Conservation (phyloP, 2,888 invertebrate species). For the Tinea semifulvella region DNA sequence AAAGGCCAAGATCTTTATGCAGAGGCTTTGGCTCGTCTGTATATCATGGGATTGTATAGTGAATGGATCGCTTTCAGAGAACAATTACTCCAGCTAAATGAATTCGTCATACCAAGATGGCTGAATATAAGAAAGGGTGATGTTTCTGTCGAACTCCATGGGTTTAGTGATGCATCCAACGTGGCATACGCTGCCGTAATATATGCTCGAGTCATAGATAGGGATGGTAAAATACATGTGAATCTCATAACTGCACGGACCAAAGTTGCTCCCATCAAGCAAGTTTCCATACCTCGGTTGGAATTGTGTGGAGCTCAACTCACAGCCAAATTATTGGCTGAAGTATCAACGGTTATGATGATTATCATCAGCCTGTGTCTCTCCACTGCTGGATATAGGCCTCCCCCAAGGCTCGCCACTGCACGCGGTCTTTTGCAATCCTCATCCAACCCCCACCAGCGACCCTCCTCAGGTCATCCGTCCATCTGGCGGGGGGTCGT, state of each 20-base stretch:
- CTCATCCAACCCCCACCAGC: no score
- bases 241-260: constrained; percentile 21
- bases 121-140: not conserved
- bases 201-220: constrained; percentile 17
- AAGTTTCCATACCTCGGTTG: constrained; percentile 21
- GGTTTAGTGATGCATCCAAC: constrained; percentile 21
- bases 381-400: no score
- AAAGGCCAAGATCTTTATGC: constrained; percentile 20
- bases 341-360: constrained; percentile 16
- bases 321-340: not conserved
- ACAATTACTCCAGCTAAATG: constrained; percentile 14
- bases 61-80: constrained; percentile 18
- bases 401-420: no score
- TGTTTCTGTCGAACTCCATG: constrained; percentile 20
- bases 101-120: constrained; percentile 20
- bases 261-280: constrained; percentile 20
- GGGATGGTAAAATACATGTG: constrained; percentile 1
- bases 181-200: constrained; percentile 20
- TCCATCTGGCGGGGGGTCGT: no score
- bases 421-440: no score
- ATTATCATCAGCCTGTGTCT: no score
- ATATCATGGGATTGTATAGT: constrained; percentile 18
- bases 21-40: constrained; percentile 20
- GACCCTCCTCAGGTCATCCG: no score
- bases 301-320: constrained; percentile 21